These are phyloP conservation scores for Echeneis naucrates DNA, from an alignment of 2,797 vertebrate genomes.

Conservation along the genomic window DNA sequence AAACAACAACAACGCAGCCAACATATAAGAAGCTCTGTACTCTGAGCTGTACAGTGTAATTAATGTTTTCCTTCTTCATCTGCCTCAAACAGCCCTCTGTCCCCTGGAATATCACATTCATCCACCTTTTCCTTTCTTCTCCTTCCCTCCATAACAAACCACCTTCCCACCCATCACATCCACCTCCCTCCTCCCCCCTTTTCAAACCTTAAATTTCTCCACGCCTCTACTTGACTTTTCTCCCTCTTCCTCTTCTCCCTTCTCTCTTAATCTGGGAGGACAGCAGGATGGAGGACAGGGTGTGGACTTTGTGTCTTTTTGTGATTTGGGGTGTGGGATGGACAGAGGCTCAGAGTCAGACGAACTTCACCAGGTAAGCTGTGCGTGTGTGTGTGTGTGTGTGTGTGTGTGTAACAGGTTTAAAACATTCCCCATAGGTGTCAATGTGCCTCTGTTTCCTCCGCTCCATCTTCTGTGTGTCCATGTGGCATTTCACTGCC, in stretches of 20 bases:
- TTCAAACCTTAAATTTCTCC: slow-evolving; percentile 40
- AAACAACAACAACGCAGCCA: slow-evolving; percentile 25
- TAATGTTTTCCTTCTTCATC: slow-evolving; percentile 20
- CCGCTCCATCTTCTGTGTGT: slow-evolving; percentile 29
- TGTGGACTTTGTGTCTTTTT: slow-evolving; percentile 71
- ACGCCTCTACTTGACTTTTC: slow-evolving; percentile 50
- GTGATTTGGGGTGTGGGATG: slow-evolving; percentile 61
- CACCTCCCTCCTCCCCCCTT: slow-evolving; percentile 14
- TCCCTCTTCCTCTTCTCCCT: slow-evolving; percentile 52
- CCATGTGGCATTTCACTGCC: slow-evolving; percentile 60
- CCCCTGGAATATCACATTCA: slow-evolving; percentile 19
- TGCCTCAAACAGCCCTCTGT: slow-evolving; percentile 32
- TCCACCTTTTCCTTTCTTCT: slow-evolving; percentile 53
- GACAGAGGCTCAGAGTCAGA: slow-evolving; percentile 68
- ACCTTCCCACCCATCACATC: slow-evolving; percentile 33
- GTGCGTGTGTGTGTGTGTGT: no score
- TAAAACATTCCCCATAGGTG: not conserved
- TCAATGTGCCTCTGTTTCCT: slow-evolving; percentile 31
- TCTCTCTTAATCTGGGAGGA: slow-evolving; percentile 59
- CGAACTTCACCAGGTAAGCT: slow-evolving; percentile 71
- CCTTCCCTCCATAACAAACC: slow-evolving; percentile 20
- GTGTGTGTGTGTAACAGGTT: not conserved
- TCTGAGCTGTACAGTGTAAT: slow-evolving; percentile 15
- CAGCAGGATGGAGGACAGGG: slow-evolving; percentile 80
- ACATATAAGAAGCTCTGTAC: slow-evolving; percentile 34